These are phyloP conservation scores for Centrocercus urophasianus DNA, from an alignment of 2,113 vertebrate genomes.

Conservation along the genomic window DNA sequence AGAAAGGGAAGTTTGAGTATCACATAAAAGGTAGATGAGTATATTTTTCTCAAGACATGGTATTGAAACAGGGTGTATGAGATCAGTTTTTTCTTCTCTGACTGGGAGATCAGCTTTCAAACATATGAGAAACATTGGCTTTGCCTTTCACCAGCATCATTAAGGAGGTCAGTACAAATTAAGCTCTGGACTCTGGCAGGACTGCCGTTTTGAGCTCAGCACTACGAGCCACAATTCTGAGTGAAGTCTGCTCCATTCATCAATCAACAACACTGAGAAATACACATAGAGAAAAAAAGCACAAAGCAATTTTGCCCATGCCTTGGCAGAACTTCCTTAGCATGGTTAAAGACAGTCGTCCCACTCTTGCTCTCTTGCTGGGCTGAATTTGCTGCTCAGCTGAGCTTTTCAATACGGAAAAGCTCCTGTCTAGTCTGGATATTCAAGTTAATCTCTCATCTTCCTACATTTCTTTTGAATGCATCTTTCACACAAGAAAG, in stretches of 20 bases:
- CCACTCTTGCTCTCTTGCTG: fast-evolving
- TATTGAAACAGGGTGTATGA: not conserved
- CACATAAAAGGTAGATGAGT: not conserved
- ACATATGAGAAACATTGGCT: not conserved
- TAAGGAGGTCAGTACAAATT: not conserved
- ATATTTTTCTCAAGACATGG: not conserved
- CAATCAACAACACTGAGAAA: not conserved
- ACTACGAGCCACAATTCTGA: not conserved
- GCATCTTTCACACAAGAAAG: not conserved
- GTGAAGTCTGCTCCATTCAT: not conserved
- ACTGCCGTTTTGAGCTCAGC: not conserved
- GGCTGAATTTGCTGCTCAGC: not conserved
- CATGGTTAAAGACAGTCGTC: not conserved
- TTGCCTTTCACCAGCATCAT: constrained; percentile 31
- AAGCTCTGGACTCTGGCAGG: not conserved
- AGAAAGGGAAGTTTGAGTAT: not conserved
- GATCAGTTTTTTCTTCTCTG: constrained; percentile 1
- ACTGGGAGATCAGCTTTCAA: constrained; percentile 37
- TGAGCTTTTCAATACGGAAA: not conserved
- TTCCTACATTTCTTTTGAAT: not conserved
- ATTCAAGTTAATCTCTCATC: not conserved
- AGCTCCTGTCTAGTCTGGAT: not conserved
- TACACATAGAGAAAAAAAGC: not conserved
- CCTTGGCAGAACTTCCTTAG: not conserved
- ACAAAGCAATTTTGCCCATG: not conserved